Evolutionary conservation across 2,113 vertebrate species (phyloP).

Genomic region (Tauraco erythrolophus): DNA sequence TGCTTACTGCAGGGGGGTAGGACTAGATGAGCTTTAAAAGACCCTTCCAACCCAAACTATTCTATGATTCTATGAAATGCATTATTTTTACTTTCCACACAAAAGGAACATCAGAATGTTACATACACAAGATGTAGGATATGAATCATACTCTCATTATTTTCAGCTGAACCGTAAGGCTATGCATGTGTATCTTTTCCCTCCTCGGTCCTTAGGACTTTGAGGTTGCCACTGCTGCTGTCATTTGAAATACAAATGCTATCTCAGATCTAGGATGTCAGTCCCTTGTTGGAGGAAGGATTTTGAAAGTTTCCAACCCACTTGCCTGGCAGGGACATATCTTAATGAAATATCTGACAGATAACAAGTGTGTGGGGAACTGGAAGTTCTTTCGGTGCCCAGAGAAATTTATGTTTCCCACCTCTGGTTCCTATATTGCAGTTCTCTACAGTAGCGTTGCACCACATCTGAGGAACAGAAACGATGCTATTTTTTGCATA

Average conservation of each 20-base stretch:
- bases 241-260: background rate
- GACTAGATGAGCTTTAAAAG: too few relatives aligned
- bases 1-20: too few relatives aligned
- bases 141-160: background rate
- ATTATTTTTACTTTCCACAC: background rate
- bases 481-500: background rate
- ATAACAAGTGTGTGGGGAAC: background rate
- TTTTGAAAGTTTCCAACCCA: background rate
- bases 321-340: background rate
- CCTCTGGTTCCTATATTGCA: background rate
- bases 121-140: background rate
- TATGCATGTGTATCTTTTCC: background rate
- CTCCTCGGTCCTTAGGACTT: background rate
- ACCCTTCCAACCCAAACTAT: too few relatives aligned
- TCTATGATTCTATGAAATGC: background rate
- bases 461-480: background rate
- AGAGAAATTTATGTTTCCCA: background rate
- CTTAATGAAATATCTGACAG: background rate
- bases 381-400: background rate
- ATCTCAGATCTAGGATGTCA: background rate
- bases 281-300: background rate
- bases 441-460: background rate
- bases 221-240: background rate
- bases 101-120: background rate
- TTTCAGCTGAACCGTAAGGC: background rate